These are phyloP conservation scores for Dolichopus griseipennis DNA, from an alignment of 2,888 invertebrate species.

Conservation along the genomic window DNA sequence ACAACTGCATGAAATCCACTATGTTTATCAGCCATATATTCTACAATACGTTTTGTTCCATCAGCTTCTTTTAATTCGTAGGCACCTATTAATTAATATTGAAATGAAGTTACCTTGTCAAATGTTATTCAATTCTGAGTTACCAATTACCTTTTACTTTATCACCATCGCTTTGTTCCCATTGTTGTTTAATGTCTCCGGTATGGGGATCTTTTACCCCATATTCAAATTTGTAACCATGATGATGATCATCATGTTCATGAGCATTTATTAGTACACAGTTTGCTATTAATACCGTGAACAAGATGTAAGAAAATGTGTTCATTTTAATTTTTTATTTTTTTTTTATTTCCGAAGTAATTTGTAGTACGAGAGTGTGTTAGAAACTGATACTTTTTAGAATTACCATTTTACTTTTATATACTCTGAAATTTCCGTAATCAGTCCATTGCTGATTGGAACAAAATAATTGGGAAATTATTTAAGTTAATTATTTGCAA, in stretches of 20 bases:
- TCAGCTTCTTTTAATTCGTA: constrained; percentile 46
- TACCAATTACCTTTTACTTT: constrained; percentile 35
- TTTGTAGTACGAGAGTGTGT: no score
- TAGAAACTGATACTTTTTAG: no score
- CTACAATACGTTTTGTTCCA: constrained; percentile 45
- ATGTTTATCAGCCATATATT: constrained; percentile 45
- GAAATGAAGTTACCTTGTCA: no score
- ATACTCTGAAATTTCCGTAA: no score
- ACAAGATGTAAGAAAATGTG: neutral
- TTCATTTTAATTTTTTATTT: neutral
- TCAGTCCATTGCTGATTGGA: no score
- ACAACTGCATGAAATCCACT: constrained; percentile 46
- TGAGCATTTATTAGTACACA: neutral
- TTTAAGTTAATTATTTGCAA: no score
- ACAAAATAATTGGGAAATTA: no score
- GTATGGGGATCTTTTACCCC: constrained; percentile 37
- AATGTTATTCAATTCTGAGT: no score
- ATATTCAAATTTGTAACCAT: constrained; percentile 36
- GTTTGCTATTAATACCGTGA: neutral
- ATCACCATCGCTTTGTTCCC: constrained; percentile 43
- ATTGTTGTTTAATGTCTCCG: constrained; percentile 37
- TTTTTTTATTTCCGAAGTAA: no score
- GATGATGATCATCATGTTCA: constrained; percentile 32
- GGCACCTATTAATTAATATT: constrained; percentile 22
- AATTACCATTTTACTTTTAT: no score